Evolutionary conservation across 2,888 invertebrate genomes (phyloP).

Genomic region (Pyralis farinalis): DNA sequence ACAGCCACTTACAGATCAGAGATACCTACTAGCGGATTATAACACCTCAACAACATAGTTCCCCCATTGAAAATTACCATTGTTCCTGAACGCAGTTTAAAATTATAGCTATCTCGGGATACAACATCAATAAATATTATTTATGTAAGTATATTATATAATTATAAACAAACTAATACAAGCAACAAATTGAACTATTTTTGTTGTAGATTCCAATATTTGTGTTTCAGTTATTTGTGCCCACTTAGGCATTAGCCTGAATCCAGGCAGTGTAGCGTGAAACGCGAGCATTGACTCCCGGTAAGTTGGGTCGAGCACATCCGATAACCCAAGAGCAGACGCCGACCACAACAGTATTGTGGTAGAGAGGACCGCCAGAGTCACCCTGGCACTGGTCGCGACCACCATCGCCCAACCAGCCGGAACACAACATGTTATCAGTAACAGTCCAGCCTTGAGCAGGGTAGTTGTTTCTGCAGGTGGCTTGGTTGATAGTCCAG

Average conservation of each 20-base stretch:
- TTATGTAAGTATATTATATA: too few species aligned
- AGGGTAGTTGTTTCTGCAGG: slow-evolving; percentile 31
- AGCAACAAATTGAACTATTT: too few species aligned
- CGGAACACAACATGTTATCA: slow-evolving; percentile 51
- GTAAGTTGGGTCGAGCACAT: slow-evolving; percentile 33
- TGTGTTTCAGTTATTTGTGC: too few species aligned
- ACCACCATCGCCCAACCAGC: slow-evolving; percentile 49
- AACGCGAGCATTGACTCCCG: slow-evolving; percentile 42
- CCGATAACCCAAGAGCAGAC: slow-evolving; percentile 36
- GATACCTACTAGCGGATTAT: too few species aligned
- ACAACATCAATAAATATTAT: too few species aligned
- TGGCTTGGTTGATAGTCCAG: slow-evolving; percentile 32
- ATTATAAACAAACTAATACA: too few species aligned
- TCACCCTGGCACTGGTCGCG: slow-evolving; percentile 58
- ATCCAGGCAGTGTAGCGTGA: slow-evolving; percentile 46
- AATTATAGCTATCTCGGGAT: too few species aligned
- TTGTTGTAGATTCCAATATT: too few species aligned
- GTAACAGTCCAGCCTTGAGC: slow-evolving; percentile 20
- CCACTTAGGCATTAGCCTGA: slow-evolving; percentile 29
- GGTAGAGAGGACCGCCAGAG: slow-evolving; percentile 53
- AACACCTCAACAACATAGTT: too few species aligned
- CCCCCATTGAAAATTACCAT: too few species aligned
- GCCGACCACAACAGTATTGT: slow-evolving; percentile 42
- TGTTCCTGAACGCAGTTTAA: too few species aligned
- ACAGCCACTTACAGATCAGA: too few species aligned